Base-by-base conservation (phyloP, 2,113 vertebrate species). In the Labeo rohita region DNA sequence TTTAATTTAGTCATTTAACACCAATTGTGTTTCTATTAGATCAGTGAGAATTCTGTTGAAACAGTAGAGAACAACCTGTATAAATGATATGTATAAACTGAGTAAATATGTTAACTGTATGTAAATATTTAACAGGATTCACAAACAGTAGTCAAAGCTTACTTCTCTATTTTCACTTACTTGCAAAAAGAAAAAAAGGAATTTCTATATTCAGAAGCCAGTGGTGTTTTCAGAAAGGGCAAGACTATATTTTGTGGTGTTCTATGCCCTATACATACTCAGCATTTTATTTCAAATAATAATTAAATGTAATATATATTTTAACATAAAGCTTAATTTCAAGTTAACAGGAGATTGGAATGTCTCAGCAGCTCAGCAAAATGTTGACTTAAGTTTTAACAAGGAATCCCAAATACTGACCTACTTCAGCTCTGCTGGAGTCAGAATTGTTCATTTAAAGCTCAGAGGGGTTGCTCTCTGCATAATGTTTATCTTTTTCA, bases 401-500 rank as follows among this genome's bases (percentile, higher is more conserved):
- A 87, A 49, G 50, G 66, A 59, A 82, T 70, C 43, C 39, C 39
- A 65, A 49, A 49, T 63, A 49, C 9, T 65, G 74, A 86, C 74
- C 65, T 75, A 84, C 15, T 78, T 83, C 52, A 45, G 34, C 10
- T 76, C 63, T 18, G 43, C 52, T 80, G 39, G 18, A 72, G 77
- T 80, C 45, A 59, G 79, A 86, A 65, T 15, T 74, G 54, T 74
- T 65, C 7, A 63, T 39, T 74, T 81, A 61, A 56, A 73, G 16
- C 66, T n/a, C 77, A 59, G 45, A 39, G 43, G 84, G 3, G 12
- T 23, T 43, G 66, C 77, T 83, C 52, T 80, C 72, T 80, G 66
- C 66, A 80, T 84, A 72, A 15, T 84, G 52, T 86, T 86, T 43
- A 68, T 39, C 23, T 77, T 43, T 45, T 84, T 84, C 39, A 78